These are phyloP conservation scores for Ranitomeya variabilis DNA, from an alignment of 2,113 vertebrate genomes.

Conservation along the genomic window DNA sequence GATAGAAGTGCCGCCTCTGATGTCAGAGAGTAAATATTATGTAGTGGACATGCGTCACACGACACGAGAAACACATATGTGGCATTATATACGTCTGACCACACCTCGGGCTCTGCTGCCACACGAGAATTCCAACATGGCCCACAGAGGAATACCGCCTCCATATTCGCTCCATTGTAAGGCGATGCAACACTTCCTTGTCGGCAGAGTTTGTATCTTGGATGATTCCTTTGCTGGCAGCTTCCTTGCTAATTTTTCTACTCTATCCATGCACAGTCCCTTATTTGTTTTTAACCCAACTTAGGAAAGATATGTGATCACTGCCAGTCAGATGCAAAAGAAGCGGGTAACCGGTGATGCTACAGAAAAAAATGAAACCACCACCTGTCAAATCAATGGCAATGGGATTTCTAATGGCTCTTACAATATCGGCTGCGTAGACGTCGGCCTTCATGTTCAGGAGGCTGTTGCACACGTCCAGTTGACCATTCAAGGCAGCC, in stretches of 20 bases:
- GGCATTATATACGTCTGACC: neutral
- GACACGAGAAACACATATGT: neutral
- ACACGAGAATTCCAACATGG: neutral
- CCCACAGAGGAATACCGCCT: neutral
- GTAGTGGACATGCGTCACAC: conserved; percentile 10
- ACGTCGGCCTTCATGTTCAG: conserved; percentile 64
- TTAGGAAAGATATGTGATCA: too few relatives aligned
- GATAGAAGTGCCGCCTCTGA: neutral
- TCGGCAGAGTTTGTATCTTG: neutral
- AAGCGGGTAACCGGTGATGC: neutral
- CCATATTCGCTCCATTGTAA: neutral
- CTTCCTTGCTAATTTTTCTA: neutral
- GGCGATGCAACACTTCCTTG: neutral
- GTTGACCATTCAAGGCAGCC: conserved; percentile 63
- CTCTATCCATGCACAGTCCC: neutral
- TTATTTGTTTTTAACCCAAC: neutral
- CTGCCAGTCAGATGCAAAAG: too few relatives aligned
- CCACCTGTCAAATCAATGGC: neutral
- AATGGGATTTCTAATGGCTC: neutral
- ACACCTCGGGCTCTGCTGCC: neutral
- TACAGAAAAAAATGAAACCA: neutral
- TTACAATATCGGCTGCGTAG: conserved; percentile 67
- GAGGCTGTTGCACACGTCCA: conserved; percentile 67
- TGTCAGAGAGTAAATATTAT: conserved; percentile 7
- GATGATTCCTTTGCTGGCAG: neutral